Evolutionary conservation across 2,113 vertebrate species (phyloP).

Genomic region (Cavia aperea): DNA sequence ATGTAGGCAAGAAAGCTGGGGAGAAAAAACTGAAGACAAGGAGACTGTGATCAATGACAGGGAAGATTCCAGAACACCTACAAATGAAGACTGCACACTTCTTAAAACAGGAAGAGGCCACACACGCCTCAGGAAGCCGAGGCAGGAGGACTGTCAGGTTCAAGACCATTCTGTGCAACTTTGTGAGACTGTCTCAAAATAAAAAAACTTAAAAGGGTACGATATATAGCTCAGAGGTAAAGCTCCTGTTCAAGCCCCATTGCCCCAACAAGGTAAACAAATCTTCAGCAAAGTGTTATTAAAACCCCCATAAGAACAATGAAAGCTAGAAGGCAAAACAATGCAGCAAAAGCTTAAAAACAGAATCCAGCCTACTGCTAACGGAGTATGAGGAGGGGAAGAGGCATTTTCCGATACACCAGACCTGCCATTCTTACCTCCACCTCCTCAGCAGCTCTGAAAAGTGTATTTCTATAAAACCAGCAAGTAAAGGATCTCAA

Average conservation of each 20-base stretch:
- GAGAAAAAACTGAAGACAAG: conserved; percentile 84
- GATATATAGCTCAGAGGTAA: neutral
- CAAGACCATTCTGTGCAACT: neutral
- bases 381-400: neutral
- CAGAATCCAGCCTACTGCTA: neutral
- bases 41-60: neutral
- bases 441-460: neutral
- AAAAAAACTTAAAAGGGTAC: neutral
- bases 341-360: neutral
- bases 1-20: conserved; percentile 85
- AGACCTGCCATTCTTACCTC: conserved; percentile 1
- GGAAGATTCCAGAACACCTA: neutral
- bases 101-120: neutral
- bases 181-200: neutral
- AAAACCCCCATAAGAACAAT: neutral
- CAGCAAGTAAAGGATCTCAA: neutral
- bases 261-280: neutral
- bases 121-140: neutral
- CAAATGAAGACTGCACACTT: neutral
- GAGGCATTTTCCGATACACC: neutral
- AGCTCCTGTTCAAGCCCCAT: neutral
- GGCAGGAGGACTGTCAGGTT: neutral
- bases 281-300: neutral
- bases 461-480: neutral
- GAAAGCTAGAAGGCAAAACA: neutral